Evolutionary conservation across 2,888 invertebrate genomes (phyloP), one percentile per base, ranked within the genome.

Genomic region (Clivina fossor): DNA sequence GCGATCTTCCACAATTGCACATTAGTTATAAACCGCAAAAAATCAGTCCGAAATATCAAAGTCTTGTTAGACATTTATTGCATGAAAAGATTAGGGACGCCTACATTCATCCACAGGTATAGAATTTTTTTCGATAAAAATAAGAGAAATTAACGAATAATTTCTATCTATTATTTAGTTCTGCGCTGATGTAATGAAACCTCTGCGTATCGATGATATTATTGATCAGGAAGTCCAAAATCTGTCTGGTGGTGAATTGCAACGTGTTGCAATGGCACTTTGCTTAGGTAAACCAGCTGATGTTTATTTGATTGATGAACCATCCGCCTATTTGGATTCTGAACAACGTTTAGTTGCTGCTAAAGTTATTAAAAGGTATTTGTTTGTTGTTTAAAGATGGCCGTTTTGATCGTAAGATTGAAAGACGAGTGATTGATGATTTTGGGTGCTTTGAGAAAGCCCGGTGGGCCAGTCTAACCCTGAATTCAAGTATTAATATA

Each of bases 21-120:
- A 96, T 99, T 71, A 98, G 97, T 74, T 99, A 99, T 81, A 99
- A 99, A 76, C 99, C 99, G 37, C 99, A 99, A 79, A 99, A 98
- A 76, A 99, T 99, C 73, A 96, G 96, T 63, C 99, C 99, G 2
- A 98, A 95, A 76, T 93, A 92, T 54, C 90, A 92, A 70, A 94
- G 95, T 35, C 82, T 90, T 58, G 99, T 99, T 3, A 83, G 95
- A 40, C 89, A 90, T 69, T 77, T 99, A 68, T 78, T 99, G 59
- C 95, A 97, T 68, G 96, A 98, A 56, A 96, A 96, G 74, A 97
- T 99, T 67, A 83, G 96, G 58, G 98, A 98, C 77, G 93, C 98
- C 13, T 98, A 97, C 71, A 81, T 94, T 62, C 98, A 99, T 80
- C 98, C 99, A 18, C 93, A 89, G 79, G 84, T 83, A 38, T n/a